Base-by-base conservation (phyloP, 2,888 invertebrate genomes). In the Melanostoma scalare region DNA sequence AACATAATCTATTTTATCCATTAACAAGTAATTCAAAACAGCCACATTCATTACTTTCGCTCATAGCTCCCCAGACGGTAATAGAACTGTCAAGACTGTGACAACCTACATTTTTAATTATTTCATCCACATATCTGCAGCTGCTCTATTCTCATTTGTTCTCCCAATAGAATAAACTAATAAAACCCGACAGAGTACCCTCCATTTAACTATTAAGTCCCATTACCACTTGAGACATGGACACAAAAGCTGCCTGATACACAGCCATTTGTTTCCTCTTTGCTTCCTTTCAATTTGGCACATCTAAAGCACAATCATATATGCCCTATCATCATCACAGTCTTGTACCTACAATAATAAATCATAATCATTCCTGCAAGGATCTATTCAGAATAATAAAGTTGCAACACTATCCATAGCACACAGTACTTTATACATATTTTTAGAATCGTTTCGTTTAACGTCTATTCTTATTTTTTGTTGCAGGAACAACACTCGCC, bases 331-430 rank as follows among this genome's bases (percentile, higher is more conserved):
- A 3, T 33, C 20, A 33, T 38, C 50, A 31, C 8, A 72, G 40
- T 42, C 33, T 20, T 10, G 10, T 4, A 65, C 42, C 38, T 63
- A 50, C 50, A 50, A 63, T 50, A 63, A 78, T 82, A 82, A 82
- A 78, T 82, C 82, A 82, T 82, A 78, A 73, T 52, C 73, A 73
- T 61, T 53, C 71, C 48, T 71, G 35, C 50, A 58, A 48, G 56
- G 63, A 56, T 77, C 56, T 50, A 36, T 65, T 76, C 61, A 69
- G 44, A 58, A 69, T 68, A 73, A 77, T 82, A 56, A 78, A 82
- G 73, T 78, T 73, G 33, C 72, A 42, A 58, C 65, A 63, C 56
- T 56, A 42, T 42, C 52, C 71, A 55, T 48, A 56, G 52, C 65
- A 36, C 33, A 42, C 30, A 60, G 52, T 53, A 31, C 46, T 68